These are phyloP conservation scores for Dromococcyx pavoninus DNA, from an alignment of 2,797 vertebrate species.

Conservation along the genomic window DNA sequence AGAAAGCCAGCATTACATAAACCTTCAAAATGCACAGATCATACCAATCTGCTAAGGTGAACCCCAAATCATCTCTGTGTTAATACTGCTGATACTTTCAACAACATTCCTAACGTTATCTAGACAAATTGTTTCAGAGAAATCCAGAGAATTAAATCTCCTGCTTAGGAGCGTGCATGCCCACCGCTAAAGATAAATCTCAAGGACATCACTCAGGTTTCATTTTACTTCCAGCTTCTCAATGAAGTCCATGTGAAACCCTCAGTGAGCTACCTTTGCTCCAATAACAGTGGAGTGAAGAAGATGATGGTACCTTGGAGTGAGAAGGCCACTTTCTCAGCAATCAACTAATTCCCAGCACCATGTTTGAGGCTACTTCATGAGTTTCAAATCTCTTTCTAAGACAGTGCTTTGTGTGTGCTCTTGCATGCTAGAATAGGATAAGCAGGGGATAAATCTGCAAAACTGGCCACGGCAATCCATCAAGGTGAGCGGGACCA, in stretches of 20 bases:
- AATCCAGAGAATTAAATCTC: neutral
- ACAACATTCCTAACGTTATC: neutral
- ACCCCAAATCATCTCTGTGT: neutral
- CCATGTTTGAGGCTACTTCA: neutral
- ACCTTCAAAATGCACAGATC: neutral
- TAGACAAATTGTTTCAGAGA: neutral
- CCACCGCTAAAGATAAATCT: neutral
- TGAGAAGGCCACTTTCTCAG: neutral
- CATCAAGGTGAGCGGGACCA: neutral
- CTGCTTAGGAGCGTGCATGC: neutral
- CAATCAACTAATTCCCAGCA: neutral
- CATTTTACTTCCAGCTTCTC: neutral
- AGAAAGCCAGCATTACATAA: neutral
- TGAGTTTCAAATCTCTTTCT: neutral
- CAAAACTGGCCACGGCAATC: neutral
- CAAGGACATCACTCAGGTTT: neutral
- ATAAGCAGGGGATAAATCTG: neutral
- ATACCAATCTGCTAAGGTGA: neutral
- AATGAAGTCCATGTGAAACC: neutral
- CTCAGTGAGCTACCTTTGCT: neutral
- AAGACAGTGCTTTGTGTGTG: fast-evolving
- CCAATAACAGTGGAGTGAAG: neutral
- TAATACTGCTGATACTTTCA: neutral
- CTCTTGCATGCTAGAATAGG: neutral
- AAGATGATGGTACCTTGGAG: neutral